A percentile compares a stretch with the other conserved stretches of the same genome.
These are phyloP conservation scores for Drosophila kuntzei DNA, from an alignment of 2,888 invertebrate species.

Conservation along the genomic window DNA sequence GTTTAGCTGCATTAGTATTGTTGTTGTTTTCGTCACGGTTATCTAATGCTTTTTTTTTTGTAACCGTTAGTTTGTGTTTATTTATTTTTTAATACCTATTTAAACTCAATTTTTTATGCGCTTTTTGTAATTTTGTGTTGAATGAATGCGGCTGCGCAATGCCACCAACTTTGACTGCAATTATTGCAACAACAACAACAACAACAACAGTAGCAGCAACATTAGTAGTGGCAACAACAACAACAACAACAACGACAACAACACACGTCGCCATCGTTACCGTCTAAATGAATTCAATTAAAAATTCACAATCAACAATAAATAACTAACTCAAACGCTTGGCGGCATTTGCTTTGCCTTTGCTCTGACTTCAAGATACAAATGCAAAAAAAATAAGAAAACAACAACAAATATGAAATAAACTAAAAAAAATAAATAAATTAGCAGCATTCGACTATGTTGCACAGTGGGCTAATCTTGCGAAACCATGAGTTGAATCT, in stretches of 20 bases:
- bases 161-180: constrained; percentile 37
- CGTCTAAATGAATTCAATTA: constrained; percentile 72
- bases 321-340: constrained; percentile 58
- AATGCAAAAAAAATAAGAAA: constrained; percentile 45
- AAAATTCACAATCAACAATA: constrained; percentile 73
- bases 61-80: constrained; percentile 26
- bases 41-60: constrained; percentile 47
- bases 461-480: constrained; percentile 57
- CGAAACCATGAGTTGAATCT: neutral
- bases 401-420: constrained; percentile 14
- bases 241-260: constrained; percentile 20
- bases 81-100: constrained; percentile 25
- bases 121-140: constrained; percentile 11
- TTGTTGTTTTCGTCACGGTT: constrained; percentile 71
- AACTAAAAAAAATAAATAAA: constrained; percentile 27
- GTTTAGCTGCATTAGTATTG: constrained; percentile 24
- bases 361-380: constrained; percentile 42
- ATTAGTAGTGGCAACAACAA: constrained; percentile 9
- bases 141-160: constrained; percentile 44
- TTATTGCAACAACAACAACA: constrained; percentile 30
- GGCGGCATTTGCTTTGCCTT: constrained; percentile 60
- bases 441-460: constrained; percentile 28
- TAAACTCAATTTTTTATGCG: constrained; percentile 19
- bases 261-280: constrained; percentile 33
- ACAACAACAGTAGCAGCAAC: neutral